Conservation (phyloP, 2,888 invertebrate genomes). For the Drosophila flavopinicola region DNA sequence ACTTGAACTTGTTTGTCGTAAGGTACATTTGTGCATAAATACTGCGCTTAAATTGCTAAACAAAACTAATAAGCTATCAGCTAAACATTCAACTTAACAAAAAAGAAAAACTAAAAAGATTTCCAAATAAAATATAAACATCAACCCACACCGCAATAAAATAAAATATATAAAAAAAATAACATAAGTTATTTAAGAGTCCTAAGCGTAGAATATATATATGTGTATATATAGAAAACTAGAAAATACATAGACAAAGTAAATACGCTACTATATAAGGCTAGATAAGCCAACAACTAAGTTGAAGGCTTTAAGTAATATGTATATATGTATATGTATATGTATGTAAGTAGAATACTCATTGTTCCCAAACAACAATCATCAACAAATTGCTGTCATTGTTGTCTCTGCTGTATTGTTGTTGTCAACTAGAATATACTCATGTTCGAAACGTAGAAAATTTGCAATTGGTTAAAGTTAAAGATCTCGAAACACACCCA, state of each 20-base stretch:
- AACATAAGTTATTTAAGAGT: slow-evolving; percentile 28
- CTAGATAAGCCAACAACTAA: slow-evolving; percentile 56
- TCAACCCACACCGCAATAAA: slow-evolving; percentile 51
- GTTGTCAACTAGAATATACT: slow-evolving; percentile 82
- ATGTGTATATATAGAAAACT: slow-evolving; percentile 21
- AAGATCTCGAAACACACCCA: slow-evolving; percentile 22
- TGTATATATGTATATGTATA: slow-evolving; percentile 15
- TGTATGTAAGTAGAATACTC: slow-evolving; percentile 65
- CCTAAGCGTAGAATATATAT: slow-evolving; percentile 11
- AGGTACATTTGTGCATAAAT: slow-evolving; percentile 79
- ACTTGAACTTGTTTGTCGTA: no score
- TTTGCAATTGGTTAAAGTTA: slow-evolving; percentile 27
- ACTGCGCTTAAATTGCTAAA: slow-evolving; percentile 61
- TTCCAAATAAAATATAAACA: slow-evolving; percentile 22
- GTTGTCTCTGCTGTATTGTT: slow-evolving; percentile 41
- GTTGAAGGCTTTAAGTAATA: slow-evolving; percentile 54
- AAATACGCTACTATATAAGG: slow-evolving; percentile 31
- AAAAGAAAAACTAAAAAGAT: slow-evolving; percentile 14
- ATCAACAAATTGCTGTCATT: slow-evolving; percentile 35
- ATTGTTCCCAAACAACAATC: slow-evolving; percentile 63
- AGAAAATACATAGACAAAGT: slow-evolving; percentile 31
- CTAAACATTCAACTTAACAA: slow-evolving; percentile 61
- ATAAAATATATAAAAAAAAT: slow-evolving; percentile 22
- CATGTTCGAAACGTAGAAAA: slow-evolving; percentile 57
- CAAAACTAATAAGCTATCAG: slow-evolving; percentile 48